phyloP scores from a whole-genome alignment of 1,140 invertebrate genomes.

The Gryon sp. region DNA sequence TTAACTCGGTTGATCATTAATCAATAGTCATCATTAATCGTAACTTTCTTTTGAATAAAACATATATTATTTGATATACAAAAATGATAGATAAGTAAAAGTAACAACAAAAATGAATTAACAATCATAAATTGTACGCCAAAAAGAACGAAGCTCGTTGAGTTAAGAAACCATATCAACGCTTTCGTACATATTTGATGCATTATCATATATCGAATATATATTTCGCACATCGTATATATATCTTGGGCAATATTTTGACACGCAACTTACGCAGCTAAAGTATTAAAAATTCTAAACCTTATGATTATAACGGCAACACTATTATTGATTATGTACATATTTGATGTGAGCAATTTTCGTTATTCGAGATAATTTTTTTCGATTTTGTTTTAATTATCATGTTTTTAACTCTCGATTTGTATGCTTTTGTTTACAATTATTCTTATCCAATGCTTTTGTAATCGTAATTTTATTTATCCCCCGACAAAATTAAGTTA shows the following conservation, averaged over 20 bases:
- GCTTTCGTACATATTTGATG: slow-evolving; percentile 13
- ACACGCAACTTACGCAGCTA: slow-evolving; percentile 58
- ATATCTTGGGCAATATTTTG: slow-evolving; percentile 39
- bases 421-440: background rate
- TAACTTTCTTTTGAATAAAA: slow-evolving; percentile 10
- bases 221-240: slow-evolving; percentile 27
- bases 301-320: slow-evolving; percentile 28
- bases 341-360: slow-evolving; percentile 45
- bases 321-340: slow-evolving; percentile 50
- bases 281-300: slow-evolving; percentile 45
- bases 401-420: background rate
- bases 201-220: slow-evolving; percentile 14
- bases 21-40: slow-evolving; percentile 1
- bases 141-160: slow-evolving; percentile 35
- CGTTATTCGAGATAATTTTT: slow-evolving; percentile 50
- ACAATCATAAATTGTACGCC: slow-evolving; percentile 38
- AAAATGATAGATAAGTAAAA: slow-evolving; percentile 34
- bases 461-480: background rate
- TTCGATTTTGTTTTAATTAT: background rate
- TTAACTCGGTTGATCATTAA: background rate
- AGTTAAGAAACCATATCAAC: slow-evolving; percentile 10
- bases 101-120: slow-evolving; percentile 24
- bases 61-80: slow-evolving; percentile 9
- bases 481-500: slow-evolving; percentile 18
- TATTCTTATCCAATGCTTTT: background rate